Conservation (phyloP, 2,888 invertebrate genomes). For the Deilephila porcellus region DNA sequence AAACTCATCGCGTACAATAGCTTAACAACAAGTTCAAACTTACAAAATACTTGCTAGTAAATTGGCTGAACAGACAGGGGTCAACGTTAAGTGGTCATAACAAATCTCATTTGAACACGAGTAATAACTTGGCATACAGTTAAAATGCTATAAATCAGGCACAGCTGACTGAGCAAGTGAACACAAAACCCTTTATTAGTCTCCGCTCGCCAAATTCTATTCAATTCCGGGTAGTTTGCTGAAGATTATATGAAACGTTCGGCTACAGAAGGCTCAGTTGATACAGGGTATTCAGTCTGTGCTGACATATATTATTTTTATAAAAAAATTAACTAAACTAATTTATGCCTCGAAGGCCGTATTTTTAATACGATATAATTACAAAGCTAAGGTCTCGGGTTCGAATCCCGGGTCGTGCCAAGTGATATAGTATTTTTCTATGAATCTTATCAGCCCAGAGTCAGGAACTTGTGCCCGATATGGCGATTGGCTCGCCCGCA, state of each 20-base stretch:
- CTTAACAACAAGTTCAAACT: background rate
- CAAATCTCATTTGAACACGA: constrained; percentile 14
- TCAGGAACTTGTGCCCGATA: too few relatives aligned
- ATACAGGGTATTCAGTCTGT: background rate
- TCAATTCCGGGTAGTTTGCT: constrained; percentile 31
- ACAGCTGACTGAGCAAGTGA: constrained; percentile 41
- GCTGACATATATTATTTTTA: too few relatives aligned
- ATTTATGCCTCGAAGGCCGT: too few relatives aligned
- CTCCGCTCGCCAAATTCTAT: constrained; percentile 29
- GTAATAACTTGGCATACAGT: constrained; percentile 32
- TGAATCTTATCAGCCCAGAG: too few relatives aligned
- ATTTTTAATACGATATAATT: too few relatives aligned
- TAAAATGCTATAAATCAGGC: constrained; percentile 44
- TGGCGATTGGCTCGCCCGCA: too few relatives aligned
- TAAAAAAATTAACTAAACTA: too few relatives aligned
- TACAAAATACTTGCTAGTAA: background rate
- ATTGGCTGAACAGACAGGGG: background rate
- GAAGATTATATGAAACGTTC: background rate
- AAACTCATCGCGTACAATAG: too few relatives aligned
- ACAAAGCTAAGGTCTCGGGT: too few relatives aligned
- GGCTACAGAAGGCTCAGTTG: constrained; percentile 1
- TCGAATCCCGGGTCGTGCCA: too few relatives aligned
- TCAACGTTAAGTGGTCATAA: background rate
- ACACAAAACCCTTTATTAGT: constrained; percentile 44
- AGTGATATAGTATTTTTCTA: too few relatives aligned